phyloP scores from a whole-genome alignment of 1,140 invertebrate species.

The Trinorchestia longiramus region DNA sequence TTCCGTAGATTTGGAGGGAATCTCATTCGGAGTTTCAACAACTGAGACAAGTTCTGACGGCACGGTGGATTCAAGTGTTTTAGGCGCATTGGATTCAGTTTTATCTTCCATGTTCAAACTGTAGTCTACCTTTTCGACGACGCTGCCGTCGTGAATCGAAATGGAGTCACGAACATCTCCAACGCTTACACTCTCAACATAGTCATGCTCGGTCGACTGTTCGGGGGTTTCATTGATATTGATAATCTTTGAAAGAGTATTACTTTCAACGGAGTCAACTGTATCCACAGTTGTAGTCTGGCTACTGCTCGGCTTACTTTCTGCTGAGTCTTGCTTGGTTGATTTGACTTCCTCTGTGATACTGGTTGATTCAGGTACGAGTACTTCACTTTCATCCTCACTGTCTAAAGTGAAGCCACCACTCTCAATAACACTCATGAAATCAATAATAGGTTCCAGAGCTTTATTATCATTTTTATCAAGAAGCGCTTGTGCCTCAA shows the following conservation, averaged over 20 bases:
- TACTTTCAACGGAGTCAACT: background rate
- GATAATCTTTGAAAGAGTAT: background rate
- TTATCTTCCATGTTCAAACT: background rate
- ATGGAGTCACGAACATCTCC: background rate
- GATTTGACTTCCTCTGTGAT: background rate
- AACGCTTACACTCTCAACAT: background rate
- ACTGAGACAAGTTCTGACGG: background rate
- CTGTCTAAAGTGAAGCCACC: constrained; percentile 40
- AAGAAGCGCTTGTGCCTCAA: background rate
- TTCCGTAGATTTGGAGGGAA: background rate
- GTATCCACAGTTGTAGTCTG: background rate
- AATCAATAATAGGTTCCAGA: background rate
- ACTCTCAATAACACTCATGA: constrained; percentile 56
- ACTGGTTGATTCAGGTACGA: background rate
- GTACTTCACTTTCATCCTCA: background rate
- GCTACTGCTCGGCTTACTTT: background rate
- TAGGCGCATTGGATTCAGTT: background rate
- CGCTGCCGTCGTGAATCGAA: background rate
- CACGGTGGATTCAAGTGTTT: background rate
- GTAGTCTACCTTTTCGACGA: background rate
- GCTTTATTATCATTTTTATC: background rate
- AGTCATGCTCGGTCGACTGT: background rate
- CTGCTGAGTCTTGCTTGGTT: background rate
- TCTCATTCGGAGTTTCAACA: background rate
- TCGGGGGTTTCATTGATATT: background rate